Evolutionary conservation across 2,888 invertebrate genomes (phyloP).

Genomic region (Lochmaea capreae): DNA sequence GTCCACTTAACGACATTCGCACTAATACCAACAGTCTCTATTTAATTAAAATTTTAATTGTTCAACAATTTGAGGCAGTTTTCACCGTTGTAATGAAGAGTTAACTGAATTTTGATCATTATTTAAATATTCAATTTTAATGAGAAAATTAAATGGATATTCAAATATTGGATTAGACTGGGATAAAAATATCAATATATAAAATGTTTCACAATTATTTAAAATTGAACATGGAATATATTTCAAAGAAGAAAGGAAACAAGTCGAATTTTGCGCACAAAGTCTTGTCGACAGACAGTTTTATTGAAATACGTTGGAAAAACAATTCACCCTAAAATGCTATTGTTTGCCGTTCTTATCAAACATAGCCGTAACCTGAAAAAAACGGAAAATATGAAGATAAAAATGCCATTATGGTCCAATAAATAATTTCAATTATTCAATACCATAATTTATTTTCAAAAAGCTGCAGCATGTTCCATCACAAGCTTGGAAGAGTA

Average conservation of each 20-base stretch:
- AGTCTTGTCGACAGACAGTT: constrained; percentile 49
- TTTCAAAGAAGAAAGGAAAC: constrained; percentile 20
- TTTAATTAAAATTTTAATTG: neutral
- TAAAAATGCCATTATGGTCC: neutral
- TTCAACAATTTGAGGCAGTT: neutral
- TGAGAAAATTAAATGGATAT: neutral
- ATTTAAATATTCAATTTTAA: neutral
- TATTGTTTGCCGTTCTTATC: constrained; percentile 35
- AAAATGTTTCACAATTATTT: constrained; percentile 3
- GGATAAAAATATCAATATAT: neutral
- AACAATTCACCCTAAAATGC: constrained; percentile 45
- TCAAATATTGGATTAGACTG: too few species aligned
- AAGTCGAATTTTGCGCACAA: constrained; percentile 42
- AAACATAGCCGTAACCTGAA: neutral
- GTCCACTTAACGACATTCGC: constrained; percentile 1
- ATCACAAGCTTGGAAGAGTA: too few species aligned
- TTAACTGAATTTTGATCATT: too few species aligned
- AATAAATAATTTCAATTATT: neutral
- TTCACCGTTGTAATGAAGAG: neutral
- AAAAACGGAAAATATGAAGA: neutral
- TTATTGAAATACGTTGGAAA: constrained; percentile 50
- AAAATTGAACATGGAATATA: constrained; percentile 20
- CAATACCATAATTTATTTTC: too few species aligned
- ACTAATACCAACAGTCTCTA: neutral
- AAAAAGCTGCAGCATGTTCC: too few species aligned